Conservation (phyloP, 2,888 invertebrate species). For the Drosophila testacea region DNA sequence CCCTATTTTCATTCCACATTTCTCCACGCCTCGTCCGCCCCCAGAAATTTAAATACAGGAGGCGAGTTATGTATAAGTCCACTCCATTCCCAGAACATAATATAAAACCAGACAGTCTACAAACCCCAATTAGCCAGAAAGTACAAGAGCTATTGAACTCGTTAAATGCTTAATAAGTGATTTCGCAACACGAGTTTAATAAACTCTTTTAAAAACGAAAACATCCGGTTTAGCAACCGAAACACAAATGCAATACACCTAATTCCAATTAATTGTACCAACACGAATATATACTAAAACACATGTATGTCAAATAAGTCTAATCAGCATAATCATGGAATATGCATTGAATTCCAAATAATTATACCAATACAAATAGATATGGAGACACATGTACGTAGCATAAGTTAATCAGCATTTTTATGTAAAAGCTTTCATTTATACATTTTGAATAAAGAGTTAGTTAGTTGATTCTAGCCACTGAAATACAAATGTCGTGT, state of each 20-base stretch:
- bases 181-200: conserved; percentile 14
- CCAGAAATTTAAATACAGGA: too few relatives aligned
- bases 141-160: conserved; percentile 26
- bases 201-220: conserved; percentile 11
- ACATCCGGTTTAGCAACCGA: conserved; percentile 12
- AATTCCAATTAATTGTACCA: conserved; percentile 10
- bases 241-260: conserved; percentile 1
- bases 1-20: too few relatives aligned
- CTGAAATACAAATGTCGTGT: conserved; percentile 9
- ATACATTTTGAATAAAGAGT: conserved; percentile 15
- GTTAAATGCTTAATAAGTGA: conserved; percentile 20
- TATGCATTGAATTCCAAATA: conserved; percentile 18
- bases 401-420: conserved; percentile 12
- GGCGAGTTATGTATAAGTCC: conserved; percentile 24
- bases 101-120: conserved; percentile 9
- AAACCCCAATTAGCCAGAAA: conserved; percentile 19
- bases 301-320: conserved; percentile 10
- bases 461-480: conserved; percentile 16
- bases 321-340: conserved; percentile 19
- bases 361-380: conserved; percentile 8
- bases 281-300: conserved; percentile 5
- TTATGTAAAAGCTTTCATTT: conserved; percentile 16
- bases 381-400: conserved; percentile 7
- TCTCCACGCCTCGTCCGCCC: too few relatives aligned
- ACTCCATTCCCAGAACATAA: conserved; percentile 15